These are phyloP conservation scores for Fistularia tabacaria DNA, from an alignment of 2,797 vertebrate genomes.

Conservation along the genomic window DNA sequence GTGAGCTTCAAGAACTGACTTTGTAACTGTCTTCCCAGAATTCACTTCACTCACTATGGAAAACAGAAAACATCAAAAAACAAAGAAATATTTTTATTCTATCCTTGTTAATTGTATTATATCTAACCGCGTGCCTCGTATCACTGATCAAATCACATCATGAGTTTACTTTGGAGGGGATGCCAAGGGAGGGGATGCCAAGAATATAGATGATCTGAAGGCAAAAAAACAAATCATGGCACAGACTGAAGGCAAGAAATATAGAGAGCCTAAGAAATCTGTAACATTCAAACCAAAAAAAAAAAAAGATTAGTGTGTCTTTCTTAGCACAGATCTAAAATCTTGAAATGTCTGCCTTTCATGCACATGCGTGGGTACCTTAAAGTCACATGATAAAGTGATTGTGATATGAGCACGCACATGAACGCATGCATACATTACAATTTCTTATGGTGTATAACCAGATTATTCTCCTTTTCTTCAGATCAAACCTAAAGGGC, in stretches of 20 bases:
- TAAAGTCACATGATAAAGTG: slow-evolving; percentile 20
- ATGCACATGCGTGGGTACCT: neutral
- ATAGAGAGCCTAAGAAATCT: slow-evolving; percentile 11
- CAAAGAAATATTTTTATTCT: too few species aligned
- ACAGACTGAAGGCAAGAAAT: slow-evolving; percentile 11
- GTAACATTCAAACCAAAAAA: neutral
- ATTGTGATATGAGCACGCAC: slow-evolving; percentile 21
- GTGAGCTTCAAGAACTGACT: too few species aligned
- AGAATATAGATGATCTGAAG: slow-evolving; percentile 44
- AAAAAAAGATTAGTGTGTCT: too few species aligned
- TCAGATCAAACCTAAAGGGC: slow-evolving; percentile 36
- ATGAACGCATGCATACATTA: neutral
- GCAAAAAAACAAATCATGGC: slow-evolving; percentile 28
- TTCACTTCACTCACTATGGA: too few species aligned
- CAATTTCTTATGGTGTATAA: slow-evolving; percentile 39
- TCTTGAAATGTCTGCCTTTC: too few species aligned
- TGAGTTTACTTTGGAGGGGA: slow-evolving; percentile 16
- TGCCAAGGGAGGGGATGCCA: slow-evolving; percentile 21
- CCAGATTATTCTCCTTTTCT: slow-evolving; percentile 44
- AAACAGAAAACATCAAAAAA: too few species aligned
- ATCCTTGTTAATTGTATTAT: too few species aligned
- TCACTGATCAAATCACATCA: too few species aligned
- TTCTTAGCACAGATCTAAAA: too few species aligned
- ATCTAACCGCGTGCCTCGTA: too few species aligned
- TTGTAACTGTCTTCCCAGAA: too few species aligned